phyloP scores from a whole-genome alignment of 1,140 invertebrate species.

The Eulimnadia texana region DNA sequence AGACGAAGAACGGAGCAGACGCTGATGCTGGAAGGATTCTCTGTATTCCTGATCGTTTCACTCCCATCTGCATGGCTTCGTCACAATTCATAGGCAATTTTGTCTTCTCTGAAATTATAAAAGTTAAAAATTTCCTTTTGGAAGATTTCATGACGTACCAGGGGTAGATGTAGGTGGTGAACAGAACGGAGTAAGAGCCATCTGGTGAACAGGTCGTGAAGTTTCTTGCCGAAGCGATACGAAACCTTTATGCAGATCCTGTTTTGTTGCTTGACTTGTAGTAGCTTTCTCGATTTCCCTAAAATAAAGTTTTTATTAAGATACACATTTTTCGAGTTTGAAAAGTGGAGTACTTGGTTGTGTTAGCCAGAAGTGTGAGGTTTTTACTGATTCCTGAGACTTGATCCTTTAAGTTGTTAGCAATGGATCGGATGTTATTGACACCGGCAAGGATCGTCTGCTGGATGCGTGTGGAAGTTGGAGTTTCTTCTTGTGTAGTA shows the following conservation, averaged over 20 bases:
- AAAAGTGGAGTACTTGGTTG: constrained; percentile 4
- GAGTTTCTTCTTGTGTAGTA: background rate
- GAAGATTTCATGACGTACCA: too few relatives aligned
- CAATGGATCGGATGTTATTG: constrained; percentile 3
- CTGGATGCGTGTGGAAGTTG: constrained; percentile 2
- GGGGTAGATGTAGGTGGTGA: too few relatives aligned
- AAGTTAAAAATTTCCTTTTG: background rate
- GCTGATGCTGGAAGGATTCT: constrained; percentile 24
- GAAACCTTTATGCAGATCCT: constrained; percentile 11
- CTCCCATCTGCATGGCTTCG: constrained; percentile 21
- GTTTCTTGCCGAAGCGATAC: background rate
- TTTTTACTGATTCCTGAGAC: constrained; percentile 1
- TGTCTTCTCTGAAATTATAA: background rate
- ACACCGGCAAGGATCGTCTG: constrained; percentile 8
- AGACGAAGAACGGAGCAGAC: constrained; percentile 47
- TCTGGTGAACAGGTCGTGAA: background rate
- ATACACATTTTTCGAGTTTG: background rate
- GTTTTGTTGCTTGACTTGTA: constrained; percentile 12
- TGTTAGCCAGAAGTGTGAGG: constrained; percentile 4
- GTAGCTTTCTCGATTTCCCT: constrained; percentile 1
- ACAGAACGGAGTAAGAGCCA: background rate
- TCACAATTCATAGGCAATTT: constrained; percentile 24
- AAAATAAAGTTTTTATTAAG: constrained; percentile 9
- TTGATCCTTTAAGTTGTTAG: constrained; percentile 4
- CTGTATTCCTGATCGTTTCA: constrained; percentile 29